These are phyloP conservation scores for Rhyacophila evoluta DNA, from an alignment of 2,888 invertebrate genomes.

Conservation along the genomic window DNA sequence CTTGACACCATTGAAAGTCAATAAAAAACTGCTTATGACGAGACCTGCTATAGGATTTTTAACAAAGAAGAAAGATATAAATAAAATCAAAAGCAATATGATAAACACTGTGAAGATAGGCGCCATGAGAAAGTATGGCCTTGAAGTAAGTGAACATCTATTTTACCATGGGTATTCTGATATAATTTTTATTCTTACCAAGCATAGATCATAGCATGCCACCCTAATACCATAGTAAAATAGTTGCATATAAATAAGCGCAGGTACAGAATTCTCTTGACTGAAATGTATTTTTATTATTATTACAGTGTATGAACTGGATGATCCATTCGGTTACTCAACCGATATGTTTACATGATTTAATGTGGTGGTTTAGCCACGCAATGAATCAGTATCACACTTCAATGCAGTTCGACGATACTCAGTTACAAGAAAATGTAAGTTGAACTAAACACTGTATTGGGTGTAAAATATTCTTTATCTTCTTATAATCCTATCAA, in stretches of 20 bases:
- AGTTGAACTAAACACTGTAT: no score
- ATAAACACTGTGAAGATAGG: slow-evolving; percentile 86
- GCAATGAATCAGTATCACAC: slow-evolving; percentile 74
- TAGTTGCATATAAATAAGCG: no score
- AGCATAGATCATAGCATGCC: no score
- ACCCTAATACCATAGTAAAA: no score
- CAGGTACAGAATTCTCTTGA: no score
- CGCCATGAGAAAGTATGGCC: slow-evolving; percentile 85
- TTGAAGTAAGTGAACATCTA: slow-evolving; percentile 80
- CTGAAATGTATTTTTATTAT: slow-evolving; percentile 27
- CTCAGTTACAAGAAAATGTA: slow-evolving; percentile 29
- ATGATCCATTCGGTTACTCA: slow-evolving; percentile 91
- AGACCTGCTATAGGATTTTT: slow-evolving; percentile 88
- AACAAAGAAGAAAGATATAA: slow-evolving; percentile 83
- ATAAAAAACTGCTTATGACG: slow-evolving; percentile 73
- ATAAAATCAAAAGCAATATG: slow-evolving; percentile 82
- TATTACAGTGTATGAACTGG: slow-evolving; percentile 89
- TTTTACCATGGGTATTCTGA: no score
- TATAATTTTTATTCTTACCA: no score
- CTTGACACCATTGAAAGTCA: slow-evolving; percentile 59
- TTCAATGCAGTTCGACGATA: neutral
- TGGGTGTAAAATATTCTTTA: no score
- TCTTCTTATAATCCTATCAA: no score
- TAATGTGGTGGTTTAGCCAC: slow-evolving; percentile 96
- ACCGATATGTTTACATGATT: slow-evolving; percentile 91